phyloP scores from a whole-genome alignment of 2,113 vertebrate species.

The Sinosuthora webbiana region DNA sequence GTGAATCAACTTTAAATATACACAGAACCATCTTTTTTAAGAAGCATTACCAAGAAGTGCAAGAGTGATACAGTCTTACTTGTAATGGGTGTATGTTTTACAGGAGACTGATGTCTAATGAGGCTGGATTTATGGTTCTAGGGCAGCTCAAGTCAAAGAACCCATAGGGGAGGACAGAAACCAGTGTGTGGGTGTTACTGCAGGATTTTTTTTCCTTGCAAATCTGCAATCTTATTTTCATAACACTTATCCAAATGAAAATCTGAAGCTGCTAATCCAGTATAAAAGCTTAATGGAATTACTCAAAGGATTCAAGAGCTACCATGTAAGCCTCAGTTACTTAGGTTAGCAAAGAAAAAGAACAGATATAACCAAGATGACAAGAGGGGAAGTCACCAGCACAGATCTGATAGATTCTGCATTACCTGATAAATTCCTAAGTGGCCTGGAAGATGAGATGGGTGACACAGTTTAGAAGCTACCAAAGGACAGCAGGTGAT shows the following conservation, averaged over 20 bases:
- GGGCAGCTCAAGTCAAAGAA: not conserved
- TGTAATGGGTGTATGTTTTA: not conserved
- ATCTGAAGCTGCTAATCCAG: constrained; percentile 29
- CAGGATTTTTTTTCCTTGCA: not conserved
- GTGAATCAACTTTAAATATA: not conserved
- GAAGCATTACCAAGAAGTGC: not conserved
- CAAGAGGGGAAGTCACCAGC: not conserved
- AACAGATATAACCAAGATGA: not conserved
- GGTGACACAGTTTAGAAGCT: not conserved
- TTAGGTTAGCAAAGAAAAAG: not conserved
- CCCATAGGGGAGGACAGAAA: not conserved
- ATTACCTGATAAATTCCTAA: not conserved
- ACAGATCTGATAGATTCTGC: not conserved
- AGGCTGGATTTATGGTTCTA: not conserved
- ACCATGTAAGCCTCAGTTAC: not conserved
- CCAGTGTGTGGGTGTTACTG: not conserved
- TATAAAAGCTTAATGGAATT: constrained; percentile 45
- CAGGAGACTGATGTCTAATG: rapidly evolving
- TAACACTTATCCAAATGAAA: constrained; percentile 43
- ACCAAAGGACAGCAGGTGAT: not conserved
- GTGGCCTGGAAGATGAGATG: not conserved
- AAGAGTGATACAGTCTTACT: not conserved
- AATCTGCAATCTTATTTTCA: constrained; percentile 14
- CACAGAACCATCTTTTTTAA: not conserved
- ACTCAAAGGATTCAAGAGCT: constrained; percentile 7